Evolutionary conservation across 2,888 invertebrate species (phyloP), one percentile per base, ranked within the genome.

Genomic region (Isotomurus palustris): DNA sequence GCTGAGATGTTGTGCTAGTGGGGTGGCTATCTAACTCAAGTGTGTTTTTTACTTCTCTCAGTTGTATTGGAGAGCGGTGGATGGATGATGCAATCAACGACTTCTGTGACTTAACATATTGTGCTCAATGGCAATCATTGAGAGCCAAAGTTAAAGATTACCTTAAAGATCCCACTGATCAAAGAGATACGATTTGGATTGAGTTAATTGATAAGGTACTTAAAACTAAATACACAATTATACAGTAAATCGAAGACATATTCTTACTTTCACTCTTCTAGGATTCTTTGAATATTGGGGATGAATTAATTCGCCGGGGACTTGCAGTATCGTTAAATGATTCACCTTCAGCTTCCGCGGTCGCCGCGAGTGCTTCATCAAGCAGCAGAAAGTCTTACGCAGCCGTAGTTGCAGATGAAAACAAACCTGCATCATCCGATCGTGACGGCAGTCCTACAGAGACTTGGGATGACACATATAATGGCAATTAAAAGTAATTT

Each of bases 141-240:
- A 81, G 85, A 51, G 88, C 90, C 0, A 83, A 83, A 69, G 85
- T 89, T 19, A 83, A 85, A 54, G 83, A 84, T 1, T 90, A 87
- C 74, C 43, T 64, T 24, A 83, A 69, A 36, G 82, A 74, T 81
- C 80, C 19, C 70, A 75, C 19, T 24, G 62, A 52, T 56, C 66
- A 68, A 81, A 85, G 50, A 43, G 66, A 58, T 44, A 81, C 89
- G 70, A 89, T 90, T 36, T 86, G 85, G 58, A 83, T 92, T 67
- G 85, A 85, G 73, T 75, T 91, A 22, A 85, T 82, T 72, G 86
- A 89, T 74, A 81, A 73, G 72, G 76, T 75, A 67, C 52, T 45
- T 27, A 28, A 19, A n/a, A 4, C 19, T 19, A 40, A 32, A 32
- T 32, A 29, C 29, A 38, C 14, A 25, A 28, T 35, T 4, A 36